Percentiles rank a stretch among this genome's conserved stretches.
These are phyloP conservation scores for Synergus umbraculus DNA, from an alignment of 2,888 invertebrate species.

Conservation along the genomic window DNA sequence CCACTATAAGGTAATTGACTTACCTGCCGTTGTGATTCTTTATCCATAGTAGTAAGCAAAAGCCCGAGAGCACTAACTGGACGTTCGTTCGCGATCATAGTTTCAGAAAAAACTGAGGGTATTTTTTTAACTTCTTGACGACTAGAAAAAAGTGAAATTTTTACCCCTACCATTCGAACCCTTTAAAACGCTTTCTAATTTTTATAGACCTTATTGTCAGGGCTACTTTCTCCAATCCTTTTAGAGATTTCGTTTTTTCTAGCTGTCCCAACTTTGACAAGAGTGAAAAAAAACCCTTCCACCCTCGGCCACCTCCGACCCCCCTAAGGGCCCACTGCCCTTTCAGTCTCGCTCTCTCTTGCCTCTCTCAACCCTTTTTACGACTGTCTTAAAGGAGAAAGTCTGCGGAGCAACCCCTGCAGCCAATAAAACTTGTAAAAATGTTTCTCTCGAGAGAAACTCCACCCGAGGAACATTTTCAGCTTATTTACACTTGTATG, in stretches of 20 bases:
- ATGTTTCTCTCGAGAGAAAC: conserved; percentile 49
- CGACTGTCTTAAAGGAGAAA: conserved; percentile 64
- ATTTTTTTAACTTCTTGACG: conserved; percentile 30
- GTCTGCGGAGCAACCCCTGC: conserved; percentile 53
- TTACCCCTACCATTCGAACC: conserved; percentile 65
- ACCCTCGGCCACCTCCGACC: conserved; percentile 30
- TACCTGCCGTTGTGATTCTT: conserved; percentile 55
- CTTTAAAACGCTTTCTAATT: conserved; percentile 68
- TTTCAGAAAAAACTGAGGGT: conserved; percentile 56
- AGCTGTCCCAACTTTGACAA: neutral
- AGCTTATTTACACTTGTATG: conserved; percentile 41
- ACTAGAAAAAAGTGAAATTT: conserved; percentile 70
- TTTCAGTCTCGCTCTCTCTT: conserved; percentile 35
- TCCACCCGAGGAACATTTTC: conserved; percentile 43
- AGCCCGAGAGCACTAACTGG: conserved; percentile 31
- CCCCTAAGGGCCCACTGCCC: conserved; percentile 37
- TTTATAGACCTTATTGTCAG: conserved; percentile 59
- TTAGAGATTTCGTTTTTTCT: conserved; percentile 17
- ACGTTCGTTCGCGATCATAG: conserved; percentile 50
- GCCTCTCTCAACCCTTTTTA: conserved; percentile 67
- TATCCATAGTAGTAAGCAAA: conserved; percentile 38
- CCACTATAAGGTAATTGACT: conserved; percentile 65
- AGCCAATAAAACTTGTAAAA: conserved; percentile 57
- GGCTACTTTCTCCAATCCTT: conserved; percentile 65
- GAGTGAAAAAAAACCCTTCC: conserved; percentile 47